Evolutionary conservation across 2,113 vertebrate species (phyloP), one percentile per base, ranked within the genome.

Genomic region (Limanda limanda): DNA sequence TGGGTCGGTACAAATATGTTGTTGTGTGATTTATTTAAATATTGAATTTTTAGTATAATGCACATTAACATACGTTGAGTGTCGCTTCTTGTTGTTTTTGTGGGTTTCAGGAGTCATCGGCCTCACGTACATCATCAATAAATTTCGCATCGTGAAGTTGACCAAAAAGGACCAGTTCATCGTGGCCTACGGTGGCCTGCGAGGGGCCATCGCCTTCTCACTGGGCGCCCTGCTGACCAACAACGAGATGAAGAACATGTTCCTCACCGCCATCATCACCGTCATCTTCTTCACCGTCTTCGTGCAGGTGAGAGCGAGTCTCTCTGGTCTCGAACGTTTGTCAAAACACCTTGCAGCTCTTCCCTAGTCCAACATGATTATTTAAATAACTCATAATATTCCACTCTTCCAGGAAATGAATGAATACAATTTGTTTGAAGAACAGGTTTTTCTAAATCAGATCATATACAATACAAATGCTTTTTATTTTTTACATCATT

Each of bases 211-310:
- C 0, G 97, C 97, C 79, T 99, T 98, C 92, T 99, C 97, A 0
- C 93, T 99, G 60, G 95, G 96, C 0, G 98, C 95, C 89, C 95
- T 99, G 42, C 94, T 99, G 68, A 85, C 95, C 52, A 80, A 91
- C 1, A 61, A 86, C 0, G 76, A 95, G 31, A 96, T 95, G 94
- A 96, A 96, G 85, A 79, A 95, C 76, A 91, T 99, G 93, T 98
- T 99, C 92, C 97, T 99, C 82, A 99, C 97, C 0, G 97, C 97
- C 92, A 98, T 97, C 94, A 99, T 99, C 94, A 99, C 97, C 0
- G 96, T 99, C 88, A 95, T 99, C 93, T 98, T 98, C 93, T 99
- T 99, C 94, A 99, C 98, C 0, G 98, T 99, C 11, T 98, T 99
- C 0, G 97, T 99, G 79, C 98, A 99, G 97, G 98, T 98, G 74